phyloP scores from a whole-genome alignment of 2,888 invertebrate species.

The Drosophila melanosoma region DNA sequence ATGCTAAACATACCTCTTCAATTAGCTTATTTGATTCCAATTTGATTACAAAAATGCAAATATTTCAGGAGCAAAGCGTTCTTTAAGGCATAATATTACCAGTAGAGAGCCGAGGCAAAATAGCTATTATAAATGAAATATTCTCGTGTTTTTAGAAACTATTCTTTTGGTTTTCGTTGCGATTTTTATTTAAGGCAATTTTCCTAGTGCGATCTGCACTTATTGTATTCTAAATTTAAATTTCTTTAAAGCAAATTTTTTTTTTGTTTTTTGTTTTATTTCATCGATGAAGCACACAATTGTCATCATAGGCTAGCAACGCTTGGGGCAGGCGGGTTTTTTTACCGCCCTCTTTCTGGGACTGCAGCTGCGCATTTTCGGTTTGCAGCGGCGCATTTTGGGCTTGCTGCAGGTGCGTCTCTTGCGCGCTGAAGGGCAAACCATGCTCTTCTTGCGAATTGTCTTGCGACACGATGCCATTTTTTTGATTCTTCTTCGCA shows the following conservation, averaged over 20 bases:
- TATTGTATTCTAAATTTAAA: no score
- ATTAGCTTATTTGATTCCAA: no score
- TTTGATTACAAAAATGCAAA: no score
- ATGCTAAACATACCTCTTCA: no score
- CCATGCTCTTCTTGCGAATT: background rate
- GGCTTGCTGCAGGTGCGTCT: background rate
- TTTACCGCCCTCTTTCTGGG: background rate
- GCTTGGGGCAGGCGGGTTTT: background rate
- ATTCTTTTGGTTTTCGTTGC: no score
- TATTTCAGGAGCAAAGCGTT: no score
- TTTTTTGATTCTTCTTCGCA: background rate
- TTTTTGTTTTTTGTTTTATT: background rate
- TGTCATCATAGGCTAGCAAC: background rate
- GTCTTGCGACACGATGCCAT: background rate
- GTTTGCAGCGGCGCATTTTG: background rate
- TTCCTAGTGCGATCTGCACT: no score
- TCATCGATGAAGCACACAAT: background rate
- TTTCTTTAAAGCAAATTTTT: background rate
- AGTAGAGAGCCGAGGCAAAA: no score
- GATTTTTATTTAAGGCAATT: no score
- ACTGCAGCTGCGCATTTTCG: background rate
- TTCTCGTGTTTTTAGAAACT: no score
- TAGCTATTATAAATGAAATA: no score
- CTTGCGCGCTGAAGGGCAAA: background rate
- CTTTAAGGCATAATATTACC: no score